A percentile compares a stretch with the other conserved stretches of the same genome.
Conservation (phyloP, 2,113 vertebrate genomes). For the Platichthys flesus region DNA sequence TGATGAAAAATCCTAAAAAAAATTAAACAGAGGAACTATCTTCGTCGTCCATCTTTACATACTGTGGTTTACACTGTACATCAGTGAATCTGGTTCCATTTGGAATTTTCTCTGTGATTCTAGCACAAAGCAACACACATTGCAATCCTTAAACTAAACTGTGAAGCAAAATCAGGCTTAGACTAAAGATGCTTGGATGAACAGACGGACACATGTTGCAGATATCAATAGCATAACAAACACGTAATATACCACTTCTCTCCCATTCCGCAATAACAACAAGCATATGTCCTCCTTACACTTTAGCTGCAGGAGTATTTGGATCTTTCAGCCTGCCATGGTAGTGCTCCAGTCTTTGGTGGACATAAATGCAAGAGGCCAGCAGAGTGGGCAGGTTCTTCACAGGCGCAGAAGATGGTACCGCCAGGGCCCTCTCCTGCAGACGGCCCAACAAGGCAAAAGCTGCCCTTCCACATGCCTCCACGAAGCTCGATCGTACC, state of each 20-base stretch:
- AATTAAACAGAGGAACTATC: no score
- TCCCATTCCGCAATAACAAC: not conserved
- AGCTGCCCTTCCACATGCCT: constrained; percentile 87
- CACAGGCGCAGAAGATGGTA: constrained; percentile 85
- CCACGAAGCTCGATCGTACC: constrained; percentile 89
- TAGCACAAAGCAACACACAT: no score
- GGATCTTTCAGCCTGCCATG: constrained; percentile 84
- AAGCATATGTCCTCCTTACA: constrained; percentile 78
- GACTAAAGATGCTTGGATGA: no score
- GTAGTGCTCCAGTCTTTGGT: constrained; percentile 85
- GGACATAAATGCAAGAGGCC: constrained; percentile 84
- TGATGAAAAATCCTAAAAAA: no score
- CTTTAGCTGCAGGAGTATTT: constrained; percentile 70
- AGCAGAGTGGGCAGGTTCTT: constrained; percentile 84
- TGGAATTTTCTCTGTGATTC: no score
- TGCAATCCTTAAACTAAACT: no score
- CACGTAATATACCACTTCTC: not conserved
- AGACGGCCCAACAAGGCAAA: constrained; percentile 86
- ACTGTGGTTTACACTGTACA: no score
- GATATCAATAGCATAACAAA: not conserved
- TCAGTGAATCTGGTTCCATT: no score
- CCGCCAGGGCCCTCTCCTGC: constrained; percentile 85
- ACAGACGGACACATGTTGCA: no score
- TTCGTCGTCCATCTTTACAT: no score
- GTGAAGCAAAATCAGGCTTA: no score